These are phyloP conservation scores for Nephrotoma flavescens DNA, from an alignment of 2,888 invertebrate species.

Conservation along the genomic window DNA sequence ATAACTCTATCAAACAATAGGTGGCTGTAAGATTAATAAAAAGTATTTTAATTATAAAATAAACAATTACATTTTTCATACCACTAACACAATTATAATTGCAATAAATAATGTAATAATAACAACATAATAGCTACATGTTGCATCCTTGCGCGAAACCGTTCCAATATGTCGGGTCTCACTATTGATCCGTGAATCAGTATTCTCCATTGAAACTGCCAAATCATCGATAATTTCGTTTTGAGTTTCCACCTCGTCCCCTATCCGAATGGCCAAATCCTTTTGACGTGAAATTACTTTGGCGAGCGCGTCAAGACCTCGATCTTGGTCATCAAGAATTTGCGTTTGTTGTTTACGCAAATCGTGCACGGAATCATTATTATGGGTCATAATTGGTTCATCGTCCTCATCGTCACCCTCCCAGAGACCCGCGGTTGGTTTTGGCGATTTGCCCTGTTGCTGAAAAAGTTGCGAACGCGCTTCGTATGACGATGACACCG, in stretches of 20 bases:
- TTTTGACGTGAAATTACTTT: conserved; percentile 63
- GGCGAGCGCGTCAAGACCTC: conserved; percentile 57
- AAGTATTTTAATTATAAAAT: not conserved
- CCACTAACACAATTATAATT: conserved; percentile 42
- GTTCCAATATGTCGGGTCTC: conserved; percentile 50
- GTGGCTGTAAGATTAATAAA: not conserved
- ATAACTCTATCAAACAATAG: not conserved
- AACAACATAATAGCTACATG: conserved; percentile 60
- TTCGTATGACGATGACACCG: conserved; percentile 15
- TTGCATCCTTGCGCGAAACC: conserved; percentile 52
- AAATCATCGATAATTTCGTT: conserved; percentile 68
- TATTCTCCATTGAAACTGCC: conserved; percentile 53
- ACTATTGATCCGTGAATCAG: conserved; percentile 47
- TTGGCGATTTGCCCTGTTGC: not conserved
- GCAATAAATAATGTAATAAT: conserved; percentile 52
- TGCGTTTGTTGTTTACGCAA: conserved; percentile 41
- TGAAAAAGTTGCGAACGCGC: conserved; percentile 12
- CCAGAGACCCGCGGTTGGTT: conserved; percentile 15
- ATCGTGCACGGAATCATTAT: conserved; percentile 33
- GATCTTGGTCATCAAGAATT: conserved; percentile 57
- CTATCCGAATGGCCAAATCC: conserved; percentile 56
- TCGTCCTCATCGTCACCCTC: conserved; percentile 20
- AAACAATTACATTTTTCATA: conserved; percentile 18
- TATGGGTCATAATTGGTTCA: conserved; percentile 29
- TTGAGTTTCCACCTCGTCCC: conserved; percentile 60